Conservation (phyloP, 1,140 invertebrate species). For the Muscidifurax raptorellus region DNA sequence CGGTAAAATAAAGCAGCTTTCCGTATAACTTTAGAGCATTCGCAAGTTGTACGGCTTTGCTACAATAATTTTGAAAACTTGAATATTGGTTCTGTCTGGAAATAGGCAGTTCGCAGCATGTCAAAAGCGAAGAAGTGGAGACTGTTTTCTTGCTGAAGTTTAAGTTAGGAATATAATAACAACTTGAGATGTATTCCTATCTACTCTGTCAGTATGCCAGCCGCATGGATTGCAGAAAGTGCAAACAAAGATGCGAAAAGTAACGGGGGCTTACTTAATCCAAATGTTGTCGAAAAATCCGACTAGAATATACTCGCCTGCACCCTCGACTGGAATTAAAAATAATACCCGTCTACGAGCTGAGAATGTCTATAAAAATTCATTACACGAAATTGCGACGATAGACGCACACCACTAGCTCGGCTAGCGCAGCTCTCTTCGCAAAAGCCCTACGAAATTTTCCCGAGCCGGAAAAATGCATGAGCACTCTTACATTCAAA, state of each 20-base stretch:
- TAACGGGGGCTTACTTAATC: too few relatives aligned
- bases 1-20: constrained; percentile 29
- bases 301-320: not conserved
- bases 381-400: constrained; percentile 34
- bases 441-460: constrained; percentile 45
- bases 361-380: constrained; percentile 44
- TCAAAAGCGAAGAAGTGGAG: not conserved
- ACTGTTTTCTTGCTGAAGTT: not conserved
- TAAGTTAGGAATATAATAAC: not conserved
- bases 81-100: constrained; percentile 7
- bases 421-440: not conserved
- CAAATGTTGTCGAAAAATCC: too few relatives aligned
- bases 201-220: too few relatives aligned
- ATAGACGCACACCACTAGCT: not conserved
- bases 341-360: not conserved
- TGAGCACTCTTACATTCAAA: constrained; percentile 40
- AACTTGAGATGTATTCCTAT: too few relatives aligned
- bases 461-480: constrained; percentile 39
- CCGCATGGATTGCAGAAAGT: constrained; percentile 61
- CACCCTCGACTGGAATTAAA: not conserved
- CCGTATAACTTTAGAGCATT: constrained; percentile 28
- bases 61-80: constrained; percentile 38
- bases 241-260: constrained; percentile 61
- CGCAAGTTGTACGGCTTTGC: constrained; percentile 23
- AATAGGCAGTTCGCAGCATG: not conserved